Evolutionary conservation across 53 echinoderm and acorn worm species (phyloP).

Genomic region (Zoroaster sp.): DNA sequence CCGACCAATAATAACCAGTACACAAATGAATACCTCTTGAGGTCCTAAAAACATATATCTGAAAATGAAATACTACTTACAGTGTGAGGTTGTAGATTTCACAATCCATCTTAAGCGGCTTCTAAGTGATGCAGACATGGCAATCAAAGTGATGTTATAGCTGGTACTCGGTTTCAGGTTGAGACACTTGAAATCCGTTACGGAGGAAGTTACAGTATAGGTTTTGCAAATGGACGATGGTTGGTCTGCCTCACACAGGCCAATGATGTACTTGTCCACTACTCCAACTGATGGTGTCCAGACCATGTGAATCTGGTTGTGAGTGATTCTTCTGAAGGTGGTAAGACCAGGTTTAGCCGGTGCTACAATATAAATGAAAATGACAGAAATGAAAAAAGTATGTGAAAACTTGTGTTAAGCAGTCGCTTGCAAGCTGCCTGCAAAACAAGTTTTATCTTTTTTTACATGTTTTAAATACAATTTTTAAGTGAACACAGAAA

Average conservation of each 20-base stretch:
- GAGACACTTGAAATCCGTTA: background rate
- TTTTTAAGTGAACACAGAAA: too few species aligned
- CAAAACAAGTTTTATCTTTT: too few species aligned
- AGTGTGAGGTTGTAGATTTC: constrained; percentile 21
- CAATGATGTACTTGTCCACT: constrained; percentile 23
- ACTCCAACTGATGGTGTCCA: constrained; percentile 20
- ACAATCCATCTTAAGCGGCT: background rate
- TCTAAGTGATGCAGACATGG: background rate
- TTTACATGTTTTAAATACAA: too few species aligned
- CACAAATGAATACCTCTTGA: too few species aligned
- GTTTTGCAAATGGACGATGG: background rate
- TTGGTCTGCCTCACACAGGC: background rate
- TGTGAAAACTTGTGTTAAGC: too few species aligned
- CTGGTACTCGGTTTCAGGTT: background rate
- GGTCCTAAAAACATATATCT: too few species aligned
- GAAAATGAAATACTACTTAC: background rate
- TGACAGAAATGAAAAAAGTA: too few species aligned
- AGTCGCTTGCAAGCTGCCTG: too few species aligned
- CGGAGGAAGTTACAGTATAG: constrained; percentile 18
- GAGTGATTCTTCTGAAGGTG: constrained; percentile 17
- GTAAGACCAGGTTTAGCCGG: background rate
- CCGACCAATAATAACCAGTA: too few species aligned
- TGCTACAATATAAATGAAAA: background rate
- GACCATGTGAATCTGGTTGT: constrained; percentile 9
- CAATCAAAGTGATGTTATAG: constrained; percentile 31